These are phyloP conservation scores for Polydrusus cervinus DNA, from an alignment of 2,888 invertebrate genomes.

Conservation along the genomic window DNA sequence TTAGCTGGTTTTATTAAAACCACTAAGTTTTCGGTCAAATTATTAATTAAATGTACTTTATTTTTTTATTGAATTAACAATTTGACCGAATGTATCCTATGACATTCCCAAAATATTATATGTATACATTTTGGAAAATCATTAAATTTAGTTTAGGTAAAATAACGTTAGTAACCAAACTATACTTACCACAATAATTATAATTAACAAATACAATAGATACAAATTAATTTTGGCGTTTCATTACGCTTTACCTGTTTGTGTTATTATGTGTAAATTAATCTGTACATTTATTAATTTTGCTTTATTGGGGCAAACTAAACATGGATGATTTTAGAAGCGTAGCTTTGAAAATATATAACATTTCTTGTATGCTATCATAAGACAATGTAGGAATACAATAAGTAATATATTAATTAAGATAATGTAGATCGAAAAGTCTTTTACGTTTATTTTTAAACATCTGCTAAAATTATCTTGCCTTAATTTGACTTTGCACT, in stretches of 20 bases:
- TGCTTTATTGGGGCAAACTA: neutral
- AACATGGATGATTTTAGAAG: neutral
- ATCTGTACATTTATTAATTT: neutral
- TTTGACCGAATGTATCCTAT: no score
- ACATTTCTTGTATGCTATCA: no score
- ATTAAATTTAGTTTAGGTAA: neutral
- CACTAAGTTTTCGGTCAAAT: no score
- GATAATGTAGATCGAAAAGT: no score
- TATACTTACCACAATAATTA: conserved; percentile 8
- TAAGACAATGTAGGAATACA: no score
- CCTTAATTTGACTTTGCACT: no score
- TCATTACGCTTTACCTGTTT: neutral
- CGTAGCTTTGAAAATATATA: neutral
- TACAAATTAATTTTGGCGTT: neutral
- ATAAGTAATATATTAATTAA: no score
- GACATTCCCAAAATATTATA: neutral
- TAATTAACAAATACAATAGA: neutral
- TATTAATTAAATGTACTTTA: no score
- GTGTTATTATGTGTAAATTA: conserved; percentile 6
- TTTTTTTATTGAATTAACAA: no score
- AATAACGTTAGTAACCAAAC: neutral
- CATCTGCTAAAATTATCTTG: no score
- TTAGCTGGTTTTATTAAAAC: no score
- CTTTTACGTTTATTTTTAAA: no score
- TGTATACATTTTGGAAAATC: neutral